Conservation (phyloP, 2,888 invertebrate genomes). For the Dromius quadrimaculatus region DNA sequence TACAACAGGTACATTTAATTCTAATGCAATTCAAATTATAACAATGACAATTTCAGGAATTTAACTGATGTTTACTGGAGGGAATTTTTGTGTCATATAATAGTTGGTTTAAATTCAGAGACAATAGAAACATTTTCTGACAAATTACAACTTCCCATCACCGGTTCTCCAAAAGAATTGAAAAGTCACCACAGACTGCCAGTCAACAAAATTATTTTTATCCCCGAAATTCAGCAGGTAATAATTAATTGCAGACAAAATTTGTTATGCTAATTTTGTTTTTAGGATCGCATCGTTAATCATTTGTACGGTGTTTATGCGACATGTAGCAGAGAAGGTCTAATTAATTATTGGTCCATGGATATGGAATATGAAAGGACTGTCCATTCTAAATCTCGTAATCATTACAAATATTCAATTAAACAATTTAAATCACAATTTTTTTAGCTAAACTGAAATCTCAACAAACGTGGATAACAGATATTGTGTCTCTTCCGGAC, state of each 20-base stretch:
- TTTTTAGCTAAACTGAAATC: constrained; percentile 71
- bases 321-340: constrained; percentile 82
- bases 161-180: constrained; percentile 69
- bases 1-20: constrained; percentile 59
- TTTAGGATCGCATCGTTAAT: constrained; percentile 68
- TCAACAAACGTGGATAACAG: constrained; percentile 79
- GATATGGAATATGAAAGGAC: constrained; percentile 76
- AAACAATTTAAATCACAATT: neutral
- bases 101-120: constrained; percentile 78
- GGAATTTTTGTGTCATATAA: constrained; percentile 81
- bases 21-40: no score
- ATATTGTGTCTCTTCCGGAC: constrained; percentile 80
- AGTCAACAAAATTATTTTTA: constrained; percentile 75
- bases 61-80: constrained; percentile 76
- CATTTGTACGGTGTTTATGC: constrained; percentile 78
- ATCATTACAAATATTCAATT: constrained; percentile 58
- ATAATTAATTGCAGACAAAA: constrained; percentile 21
- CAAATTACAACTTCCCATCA: constrained; percentile 73
- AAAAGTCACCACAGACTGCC: constrained; percentile 79
- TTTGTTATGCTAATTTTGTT: constrained; percentile 10
- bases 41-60: constrained; percentile 28
- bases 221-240: constrained; percentile 72
- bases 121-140: constrained; percentile 67
- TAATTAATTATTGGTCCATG: constrained; percentile 82
- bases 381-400: constrained; percentile 75